Base-by-base conservation (phyloP, 2,888 invertebrate species). In the Sarcophaga rosellei region DNA sequence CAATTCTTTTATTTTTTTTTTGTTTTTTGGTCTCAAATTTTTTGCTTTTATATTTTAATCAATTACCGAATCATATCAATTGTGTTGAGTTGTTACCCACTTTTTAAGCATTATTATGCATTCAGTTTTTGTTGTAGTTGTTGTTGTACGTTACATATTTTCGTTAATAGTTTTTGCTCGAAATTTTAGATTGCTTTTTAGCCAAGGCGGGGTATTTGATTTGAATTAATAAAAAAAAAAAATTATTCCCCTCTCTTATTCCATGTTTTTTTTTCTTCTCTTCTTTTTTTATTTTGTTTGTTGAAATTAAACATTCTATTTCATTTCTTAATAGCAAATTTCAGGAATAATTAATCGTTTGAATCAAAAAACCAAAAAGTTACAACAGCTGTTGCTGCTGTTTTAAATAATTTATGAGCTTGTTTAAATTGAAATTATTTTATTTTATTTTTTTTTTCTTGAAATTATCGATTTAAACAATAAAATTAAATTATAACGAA, bases 21-120 rank as follows among this genome's bases (percentile, higher is more conserved):
- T n/a, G n/a, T n/a, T 4, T 45, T 45, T 66, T 6, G 21, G 17
- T 47, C 6, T 35, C 35, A 35, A 35, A 35, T 63, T 63, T 15
- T 53, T 65, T 44, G 12, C 15, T 77, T 74, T 69, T 78, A 65
- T 5, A 53, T 25, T 66, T 68, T 65, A 78, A 75, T 81, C 78
- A 74, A 84, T 86, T 86, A 86, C 70, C 74, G 76, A 84, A 84
- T 86, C 81, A 75, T 78, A 81, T 75, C 77, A 81, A 81, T 81
- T 81, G 84, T 83, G 15, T 21, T 35, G 20, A 78, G 81, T 84
- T 78, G 81, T 84, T 78, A 84, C 81, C 84, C 72, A 86, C 86
- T 81, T 86, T 35, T 86, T 62, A 68, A 86, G 11, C 63, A 63
- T 77, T 79, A 75, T 83, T 83, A 62, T 81, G 47, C 77, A 73